Conservation (phyloP, 2,888 invertebrate genomes). For the Idaea straminata region DNA sequence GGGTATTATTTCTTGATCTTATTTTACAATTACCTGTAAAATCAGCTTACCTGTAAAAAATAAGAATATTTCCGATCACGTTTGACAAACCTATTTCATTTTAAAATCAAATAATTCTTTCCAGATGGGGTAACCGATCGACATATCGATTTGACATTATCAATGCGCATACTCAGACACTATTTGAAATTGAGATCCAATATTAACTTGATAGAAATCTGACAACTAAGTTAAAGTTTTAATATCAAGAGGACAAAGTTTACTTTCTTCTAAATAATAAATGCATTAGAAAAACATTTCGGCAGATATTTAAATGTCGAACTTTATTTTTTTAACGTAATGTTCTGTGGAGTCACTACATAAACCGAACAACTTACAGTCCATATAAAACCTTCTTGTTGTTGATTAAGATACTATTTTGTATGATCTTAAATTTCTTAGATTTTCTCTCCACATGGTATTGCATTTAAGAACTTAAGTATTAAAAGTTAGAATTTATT, state of each 20-base stretch:
- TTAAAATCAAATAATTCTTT: neutral
- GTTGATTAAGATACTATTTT: constrained; percentile 19
- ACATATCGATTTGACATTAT: neutral
- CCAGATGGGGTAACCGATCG: neutral
- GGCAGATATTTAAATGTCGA: constrained; percentile 54
- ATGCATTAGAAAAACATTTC: constrained; percentile 34
- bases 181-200: constrained; percentile 20
- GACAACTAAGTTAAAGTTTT: neutral
- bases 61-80: too few relatives aligned
- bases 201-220: neutral
- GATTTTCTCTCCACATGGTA: neutral
- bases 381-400: constrained; percentile 15
- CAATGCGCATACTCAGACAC: neutral
- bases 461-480: neutral
- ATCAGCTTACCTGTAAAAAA: too few relatives aligned
- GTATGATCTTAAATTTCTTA: constrained; percentile 8
- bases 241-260: neutral
- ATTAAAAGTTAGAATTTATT: constrained; percentile 23
- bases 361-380: constrained; percentile 24
- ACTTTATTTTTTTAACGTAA: constrained; percentile 51
- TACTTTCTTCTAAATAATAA: constrained; percentile 3
- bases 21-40: too few relatives aligned
- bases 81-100: neutral
- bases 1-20: too few relatives aligned
- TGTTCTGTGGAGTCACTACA: constrained; percentile 49